Evolutionary conservation across 2,888 invertebrate species (phyloP).

Genomic region (Perizoma affinitatum): DNA sequence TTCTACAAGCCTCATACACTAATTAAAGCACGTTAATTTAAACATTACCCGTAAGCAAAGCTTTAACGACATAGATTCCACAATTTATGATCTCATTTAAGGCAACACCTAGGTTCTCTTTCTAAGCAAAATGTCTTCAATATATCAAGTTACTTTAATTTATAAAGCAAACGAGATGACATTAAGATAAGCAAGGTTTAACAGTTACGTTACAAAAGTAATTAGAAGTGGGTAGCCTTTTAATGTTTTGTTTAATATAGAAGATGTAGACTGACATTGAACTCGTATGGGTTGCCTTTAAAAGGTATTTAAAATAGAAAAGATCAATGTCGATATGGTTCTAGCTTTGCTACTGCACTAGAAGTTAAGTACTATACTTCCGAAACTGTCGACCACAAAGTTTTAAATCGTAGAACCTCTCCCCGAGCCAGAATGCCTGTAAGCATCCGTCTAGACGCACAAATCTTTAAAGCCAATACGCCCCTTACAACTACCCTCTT

Average conservation of each 20-base stretch:
- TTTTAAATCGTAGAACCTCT: slow-evolving; percentile 8
- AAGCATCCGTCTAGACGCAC: slow-evolving; percentile 29
- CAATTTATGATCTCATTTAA: slow-evolving; percentile 29
- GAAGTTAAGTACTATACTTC: too few species aligned
- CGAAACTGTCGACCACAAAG: slow-evolving; percentile 15
- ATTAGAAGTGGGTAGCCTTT: slow-evolving; percentile 3
- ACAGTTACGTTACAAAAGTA: slow-evolving; percentile 7
- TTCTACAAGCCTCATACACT: neutral
- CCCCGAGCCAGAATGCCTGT: slow-evolving; percentile 5
- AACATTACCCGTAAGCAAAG: slow-evolving; percentile 1
- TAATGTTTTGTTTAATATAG: neutral
- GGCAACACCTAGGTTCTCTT: slow-evolving; percentile 12
- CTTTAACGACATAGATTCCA: slow-evolving; percentile 25
- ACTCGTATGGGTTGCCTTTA: too few species aligned
- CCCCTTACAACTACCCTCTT: slow-evolving; percentile 7
- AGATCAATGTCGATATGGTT: too few species aligned
- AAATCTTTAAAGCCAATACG: slow-evolving; percentile 7
- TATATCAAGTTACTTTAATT: slow-evolving; percentile 21
- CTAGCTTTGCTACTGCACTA: too few species aligned
- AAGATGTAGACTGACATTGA: neutral
- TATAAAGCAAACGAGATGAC: neutral
- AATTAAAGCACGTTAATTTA: neutral
- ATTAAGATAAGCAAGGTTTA: slow-evolving; percentile 1
- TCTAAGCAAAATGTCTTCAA: slow-evolving; percentile 11
- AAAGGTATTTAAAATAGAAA: too few species aligned